These are phyloP conservation scores for Drosophila obscura DNA, from an alignment of 1,140 invertebrate species.

Conservation along the genomic window DNA sequence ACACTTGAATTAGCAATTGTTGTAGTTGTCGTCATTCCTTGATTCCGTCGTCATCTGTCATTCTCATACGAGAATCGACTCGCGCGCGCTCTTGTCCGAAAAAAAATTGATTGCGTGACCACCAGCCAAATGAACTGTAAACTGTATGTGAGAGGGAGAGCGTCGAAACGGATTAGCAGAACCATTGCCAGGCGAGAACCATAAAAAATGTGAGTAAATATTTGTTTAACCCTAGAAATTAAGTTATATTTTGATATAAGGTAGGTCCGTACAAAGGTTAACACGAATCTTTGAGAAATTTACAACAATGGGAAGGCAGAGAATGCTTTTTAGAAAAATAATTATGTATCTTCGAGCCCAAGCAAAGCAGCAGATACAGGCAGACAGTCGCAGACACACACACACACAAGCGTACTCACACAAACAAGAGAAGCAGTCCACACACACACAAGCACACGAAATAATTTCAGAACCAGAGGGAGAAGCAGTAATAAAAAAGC, in stretches of 20 bases:
- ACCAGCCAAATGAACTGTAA: constrained; percentile 5
- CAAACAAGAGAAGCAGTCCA: constrained; percentile 7
- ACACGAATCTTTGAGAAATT: constrained; percentile 76
- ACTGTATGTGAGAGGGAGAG: not conserved
- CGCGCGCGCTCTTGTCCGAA: too few species aligned
- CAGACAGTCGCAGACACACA: constrained; percentile 36
- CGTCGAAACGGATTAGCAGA: constrained; percentile 16
- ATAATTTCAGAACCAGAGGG: constrained; percentile 68
- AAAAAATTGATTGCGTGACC: constrained; percentile 50
- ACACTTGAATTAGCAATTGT: constrained; percentile 76
- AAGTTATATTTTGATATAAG: constrained; percentile 8
- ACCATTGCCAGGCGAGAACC: not conserved
- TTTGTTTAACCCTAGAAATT: not conserved
- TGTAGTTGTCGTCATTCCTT: constrained; percentile 46
- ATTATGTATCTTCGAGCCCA: constrained; percentile 82
- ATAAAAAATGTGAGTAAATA: constrained; percentile 40
- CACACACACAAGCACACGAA: constrained; percentile 45
- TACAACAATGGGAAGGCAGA: constrained; percentile 82
- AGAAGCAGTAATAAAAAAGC: constrained; percentile 64
- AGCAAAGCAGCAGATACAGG: constrained; percentile 59
- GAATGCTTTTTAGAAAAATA: constrained; percentile 84
- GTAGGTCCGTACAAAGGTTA: constrained; percentile 12
- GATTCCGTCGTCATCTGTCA: constrained; percentile 48
- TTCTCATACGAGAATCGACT: constrained; percentile 35
- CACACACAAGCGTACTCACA: constrained; percentile 23